Evolutionary conservation across 2,888 invertebrate genomes (phyloP), one percentile per base, ranked within the genome.

Genomic region (Drosophila quinaria): DNA sequence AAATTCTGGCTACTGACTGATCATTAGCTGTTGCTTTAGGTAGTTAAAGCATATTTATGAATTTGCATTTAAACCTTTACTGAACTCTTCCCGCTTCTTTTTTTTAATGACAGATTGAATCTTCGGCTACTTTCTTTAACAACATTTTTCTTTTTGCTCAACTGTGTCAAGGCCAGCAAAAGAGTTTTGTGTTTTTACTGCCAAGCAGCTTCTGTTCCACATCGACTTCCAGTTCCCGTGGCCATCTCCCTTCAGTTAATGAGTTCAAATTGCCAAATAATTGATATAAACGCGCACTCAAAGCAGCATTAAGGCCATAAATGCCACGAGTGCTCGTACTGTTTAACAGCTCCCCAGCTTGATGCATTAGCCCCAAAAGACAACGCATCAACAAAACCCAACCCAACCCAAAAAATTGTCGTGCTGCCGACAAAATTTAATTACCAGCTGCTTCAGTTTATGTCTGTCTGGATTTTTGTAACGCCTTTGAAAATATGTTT

Each of bases 221-320:
- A 61, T 59, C 22, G 13, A 22, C 29, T 65, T 63, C 35, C 49
- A 59, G 65, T 65, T 79, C 19, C 55, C 17, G 50, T 51, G 59
- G 41, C 44, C 69, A 72, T 41, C 42, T 59, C 35, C 46, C 63
- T 44, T 41, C 41, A 29, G 58, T 64, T 78, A 69, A 84, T 80
- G 74, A 58, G 69, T 59, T 68, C 51, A 73, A 85, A 78, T 87
- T 75, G 72, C 78, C 78, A 84, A 86, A 86, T 87, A 84, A 86
- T 87, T 87, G 78, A 68, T 72, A 78, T 81, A 77, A 78, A 87
- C 70, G 75, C 56, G 55, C 56, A 39, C 31, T 60, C 71, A 73
- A 70, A 66, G 51, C 69, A 25, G 19, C 69, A 62, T 76, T 73
- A 59, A 77, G 54, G 42, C 47, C 42, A 63, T 74, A 70, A 77